These are phyloP conservation scores for Galerucella pusilla DNA, from an alignment of 2,888 invertebrate species.

Conservation along the genomic window DNA sequence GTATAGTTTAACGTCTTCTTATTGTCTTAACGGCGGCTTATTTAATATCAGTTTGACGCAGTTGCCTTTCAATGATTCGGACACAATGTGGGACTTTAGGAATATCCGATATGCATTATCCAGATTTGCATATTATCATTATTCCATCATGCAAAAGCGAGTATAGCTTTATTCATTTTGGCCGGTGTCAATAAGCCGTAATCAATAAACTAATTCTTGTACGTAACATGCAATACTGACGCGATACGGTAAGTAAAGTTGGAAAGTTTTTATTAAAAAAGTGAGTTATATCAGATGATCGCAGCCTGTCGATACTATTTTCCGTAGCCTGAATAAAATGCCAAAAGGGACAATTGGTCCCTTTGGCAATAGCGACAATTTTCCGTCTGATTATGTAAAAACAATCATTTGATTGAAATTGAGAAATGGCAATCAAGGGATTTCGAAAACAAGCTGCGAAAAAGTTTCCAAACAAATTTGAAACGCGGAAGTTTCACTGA, in stretches of 20 bases:
- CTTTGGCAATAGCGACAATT: slow-evolving; percentile 23
- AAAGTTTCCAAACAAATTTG: slow-evolving; percentile 17
- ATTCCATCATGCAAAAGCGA: neutral
- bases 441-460: slow-evolving; percentile 23
- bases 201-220: neutral
- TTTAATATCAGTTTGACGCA: neutral
- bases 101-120: neutral
- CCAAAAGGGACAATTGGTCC: slow-evolving; percentile 24
- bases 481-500: slow-evolving; percentile 16
- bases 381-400: slow-evolving; percentile 30
- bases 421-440: slow-evolving; percentile 32
- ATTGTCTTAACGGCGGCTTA: neutral
- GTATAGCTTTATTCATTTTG: neutral
- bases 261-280: slow-evolving; percentile 11
- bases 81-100: neutral
- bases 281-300: slow-evolving; percentile 19
- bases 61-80: neutral
- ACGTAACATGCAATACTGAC: neutral
- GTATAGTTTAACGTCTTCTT: neutral
- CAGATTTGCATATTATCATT: neutral
- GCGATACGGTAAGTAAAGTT: neutral
- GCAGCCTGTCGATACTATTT: slow-evolving; percentile 3
- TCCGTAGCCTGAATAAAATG: slow-evolving; percentile 24
- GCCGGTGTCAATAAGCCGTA: neutral
- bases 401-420: slow-evolving; percentile 30